Base-by-base conservation (phyloP, 2,113 vertebrate species). In the Montifringilla adamsi region DNA sequence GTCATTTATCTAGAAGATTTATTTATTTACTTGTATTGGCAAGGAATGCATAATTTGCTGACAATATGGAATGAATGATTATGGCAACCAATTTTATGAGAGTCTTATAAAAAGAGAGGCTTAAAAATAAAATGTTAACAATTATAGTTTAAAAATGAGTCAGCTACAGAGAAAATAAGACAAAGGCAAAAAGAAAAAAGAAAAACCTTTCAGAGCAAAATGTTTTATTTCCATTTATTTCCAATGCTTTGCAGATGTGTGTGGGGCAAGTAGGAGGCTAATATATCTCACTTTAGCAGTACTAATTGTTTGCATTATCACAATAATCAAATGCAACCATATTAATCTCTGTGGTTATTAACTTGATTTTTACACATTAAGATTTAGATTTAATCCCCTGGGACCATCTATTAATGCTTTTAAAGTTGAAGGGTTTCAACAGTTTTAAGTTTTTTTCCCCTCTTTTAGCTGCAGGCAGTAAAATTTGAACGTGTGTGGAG, bases 401-500 rank as follows among this genome's bases (percentile, higher is more conserved):
- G 96, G 98, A 98, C 96, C 93, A 94, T 98, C 98, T 98, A 98
- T 98, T 98, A 98, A 98, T 98, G 98, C 98, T 98, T 98, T 98
- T 98, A 98, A 98, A 98, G 97, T 98, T 98, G 98, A 98, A 98
- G 97, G 98, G 97, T 98, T 98, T 98, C 98, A 98, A 97, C 98
- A 98, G 98, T 98, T 98, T 98, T 98, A 97, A 98, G 98, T 90
- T 93, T 97, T 97, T 94, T 97, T 86, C 94, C 96, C 92, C 77
- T 98, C 98, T 98, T 98, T 98, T 98, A 98, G 98, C 98, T 98
- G 97, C 98, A 98, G 98, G 98, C 98, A 98, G 97, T 98, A 98
- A 98, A 98, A 98, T 98, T 97, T 96, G 98, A 98, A 98, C 97
- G 98, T 98, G 98, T 97, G 93, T 96, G 93, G 98, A 98, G 98